A percentile compares a stretch with the other conserved stretches of the same genome.
Evolutionary conservation across 2,797 vertebrate species (phyloP).

Genomic region (Coreius guichenoti): DNA sequence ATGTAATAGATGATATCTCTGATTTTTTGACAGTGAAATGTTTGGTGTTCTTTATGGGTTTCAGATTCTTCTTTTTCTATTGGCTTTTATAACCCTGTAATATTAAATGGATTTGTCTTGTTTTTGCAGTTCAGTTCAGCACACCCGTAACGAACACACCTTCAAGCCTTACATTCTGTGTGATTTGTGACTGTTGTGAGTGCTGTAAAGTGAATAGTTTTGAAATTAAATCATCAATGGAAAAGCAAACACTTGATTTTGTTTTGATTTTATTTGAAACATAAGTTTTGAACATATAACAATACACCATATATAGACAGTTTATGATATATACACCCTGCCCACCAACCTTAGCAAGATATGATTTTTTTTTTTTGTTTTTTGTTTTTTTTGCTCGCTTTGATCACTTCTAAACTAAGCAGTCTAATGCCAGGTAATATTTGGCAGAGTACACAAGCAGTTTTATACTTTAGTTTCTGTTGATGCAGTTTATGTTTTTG

Average conservation of each 20-base stretch:
- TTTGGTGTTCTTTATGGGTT: slow-evolving; percentile 50
- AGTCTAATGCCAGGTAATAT: slow-evolving; percentile 17
- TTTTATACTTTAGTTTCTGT: slow-evolving; percentile 6
- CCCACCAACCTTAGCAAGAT: slow-evolving; percentile 4
- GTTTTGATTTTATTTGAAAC: slow-evolving; percentile 30
- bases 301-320: slow-evolving; percentile 26
- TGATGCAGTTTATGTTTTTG: neutral
- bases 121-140: slow-evolving; percentile 32
- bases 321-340: slow-evolving; percentile 13
- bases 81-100: slow-evolving; percentile 32
- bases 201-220: slow-evolving; percentile 42
- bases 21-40: slow-evolving; percentile 17
- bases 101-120: slow-evolving; percentile 32
- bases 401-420: slow-evolving; percentile 4
- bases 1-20: neutral
- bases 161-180: slow-evolving; percentile 38
- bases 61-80: slow-evolving; percentile 34
- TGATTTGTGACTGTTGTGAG: slow-evolving; percentile 48
- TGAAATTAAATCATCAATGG: slow-evolving; percentile 35
- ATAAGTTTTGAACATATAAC: slow-evolving; percentile 59
- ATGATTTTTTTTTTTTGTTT: neutral
- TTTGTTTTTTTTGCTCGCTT: neutral
- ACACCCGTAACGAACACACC: slow-evolving; percentile 6
- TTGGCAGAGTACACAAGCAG: slow-evolving; percentile 17
- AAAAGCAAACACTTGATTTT: slow-evolving; percentile 32